These are phyloP conservation scores for Tachypleus tridentatus DNA, from an alignment of 1,140 invertebrate species.

Conservation along the genomic window DNA sequence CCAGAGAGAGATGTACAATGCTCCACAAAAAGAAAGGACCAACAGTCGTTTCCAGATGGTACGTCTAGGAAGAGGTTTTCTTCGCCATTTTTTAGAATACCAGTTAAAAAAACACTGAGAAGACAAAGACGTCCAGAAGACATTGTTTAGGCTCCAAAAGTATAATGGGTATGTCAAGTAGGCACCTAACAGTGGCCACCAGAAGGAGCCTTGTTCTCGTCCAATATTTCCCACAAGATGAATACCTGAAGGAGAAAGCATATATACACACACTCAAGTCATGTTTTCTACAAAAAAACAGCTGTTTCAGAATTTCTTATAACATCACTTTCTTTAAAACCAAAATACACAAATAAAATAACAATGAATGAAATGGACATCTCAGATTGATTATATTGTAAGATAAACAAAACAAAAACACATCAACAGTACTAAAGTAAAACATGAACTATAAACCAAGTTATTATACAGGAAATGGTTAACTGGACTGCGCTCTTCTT, in stretches of 20 bases:
- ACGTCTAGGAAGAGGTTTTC: conserved; percentile 43
- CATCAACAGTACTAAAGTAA: too few species aligned
- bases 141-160: conserved; percentile 49
- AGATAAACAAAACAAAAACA: too few species aligned
- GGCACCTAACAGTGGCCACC: conserved; percentile 52
- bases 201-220: conserved; percentile 53
- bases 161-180: conserved; percentile 47
- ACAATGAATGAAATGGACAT: too few species aligned
- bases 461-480: too few species aligned
- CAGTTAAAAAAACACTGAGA: conserved; percentile 19
- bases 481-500: too few species aligned
- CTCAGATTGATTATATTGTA: too few species aligned
- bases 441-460: too few species aligned
- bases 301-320: conserved; percentile 1
- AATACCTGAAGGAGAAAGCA: conserved; percentile 47
- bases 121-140: conserved; percentile 19
- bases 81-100: conserved; percentile 61
- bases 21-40: conserved; percentile 43
- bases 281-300: too few species aligned
- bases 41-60: conserved; percentile 32
- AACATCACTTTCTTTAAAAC: conserved; percentile 4
- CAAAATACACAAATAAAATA: not conserved
- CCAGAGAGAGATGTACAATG: conserved; percentile 61
- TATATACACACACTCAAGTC: too few species aligned
- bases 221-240: conserved; percentile 85